phyloP scores from a whole-genome alignment of 2,888 invertebrate genomes.

The Myopa testacea region DNA sequence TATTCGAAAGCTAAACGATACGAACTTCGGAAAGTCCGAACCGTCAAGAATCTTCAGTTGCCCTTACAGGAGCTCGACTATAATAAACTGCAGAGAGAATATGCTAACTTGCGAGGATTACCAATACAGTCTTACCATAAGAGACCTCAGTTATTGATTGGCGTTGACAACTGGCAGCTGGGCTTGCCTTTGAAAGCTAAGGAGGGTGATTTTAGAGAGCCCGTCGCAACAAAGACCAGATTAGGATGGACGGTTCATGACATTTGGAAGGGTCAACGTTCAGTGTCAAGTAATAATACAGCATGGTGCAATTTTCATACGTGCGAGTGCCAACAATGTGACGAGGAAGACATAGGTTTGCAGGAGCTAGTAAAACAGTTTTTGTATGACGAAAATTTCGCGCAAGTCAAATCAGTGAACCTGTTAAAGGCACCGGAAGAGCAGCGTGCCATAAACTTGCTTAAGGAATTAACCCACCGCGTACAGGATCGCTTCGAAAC shows the following conservation, averaged over 20 bases:
- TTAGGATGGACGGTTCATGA: conserved; percentile 42
- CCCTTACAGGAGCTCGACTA: conserved; percentile 28
- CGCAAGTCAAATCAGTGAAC: not conserved
- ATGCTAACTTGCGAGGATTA: conserved; percentile 30
- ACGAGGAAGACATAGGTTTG: not conserved
- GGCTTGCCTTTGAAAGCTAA: conserved; percentile 27
- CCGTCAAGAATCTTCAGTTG: conserved; percentile 13
- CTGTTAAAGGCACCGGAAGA: not conserved
- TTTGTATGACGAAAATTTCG: not conserved
- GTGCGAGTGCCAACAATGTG: not conserved
- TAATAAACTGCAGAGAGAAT: conserved; percentile 10
- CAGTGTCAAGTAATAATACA: not conserved
- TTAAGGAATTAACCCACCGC: not conserved
- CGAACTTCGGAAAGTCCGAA: not conserved
- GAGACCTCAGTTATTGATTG: conserved; percentile 43
- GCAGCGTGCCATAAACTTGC: not conserved
- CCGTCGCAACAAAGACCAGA: conserved; percentile 38
- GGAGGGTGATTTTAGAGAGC: conserved; percentile 23
- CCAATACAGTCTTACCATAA: conserved; percentile 38
- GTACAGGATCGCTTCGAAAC: not conserved
- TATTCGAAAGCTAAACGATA: not conserved
- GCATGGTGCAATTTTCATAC: conserved; percentile 1
- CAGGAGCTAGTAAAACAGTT: conserved; percentile 2
- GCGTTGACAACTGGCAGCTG: conserved; percentile 34
- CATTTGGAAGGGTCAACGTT: not conserved